phyloP scores from a whole-genome alignment of 2,113 vertebrate genomes.

The Phyllopteryx taeniolatus region DNA sequence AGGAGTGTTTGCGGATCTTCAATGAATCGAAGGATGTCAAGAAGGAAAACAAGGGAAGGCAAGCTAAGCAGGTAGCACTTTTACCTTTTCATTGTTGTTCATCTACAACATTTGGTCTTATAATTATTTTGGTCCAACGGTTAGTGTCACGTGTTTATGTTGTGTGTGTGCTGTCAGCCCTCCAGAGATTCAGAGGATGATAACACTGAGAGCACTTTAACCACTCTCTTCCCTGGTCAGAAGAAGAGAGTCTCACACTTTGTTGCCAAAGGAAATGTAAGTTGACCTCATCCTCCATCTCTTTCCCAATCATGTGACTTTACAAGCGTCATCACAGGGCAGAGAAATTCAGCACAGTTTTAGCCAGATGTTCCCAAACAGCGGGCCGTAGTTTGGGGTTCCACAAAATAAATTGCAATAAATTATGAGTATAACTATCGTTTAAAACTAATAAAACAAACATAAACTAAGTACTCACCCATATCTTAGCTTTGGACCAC shows the following conservation, averaged over 20 bases:
- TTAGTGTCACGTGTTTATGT: background rate
- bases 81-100: background rate
- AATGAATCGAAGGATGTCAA: slow-evolving; percentile 93
- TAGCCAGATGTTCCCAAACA: no score
- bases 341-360: no score
- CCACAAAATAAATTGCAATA: background rate
- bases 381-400: no score
- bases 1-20: slow-evolving; percentile 95
- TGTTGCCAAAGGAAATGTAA: slow-evolving; percentile 82
- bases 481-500: no score
- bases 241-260: slow-evolving; percentile 94
- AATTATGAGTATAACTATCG: background rate
- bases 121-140: background rate
- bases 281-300: slow-evolving; percentile 34
- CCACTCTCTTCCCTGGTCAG: slow-evolving; percentile 87
- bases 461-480: no score
- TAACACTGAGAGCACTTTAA: slow-evolving; percentile 75
- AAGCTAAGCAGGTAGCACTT: slow-evolving; percentile 83
- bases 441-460: no score
- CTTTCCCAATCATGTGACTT: background rate
- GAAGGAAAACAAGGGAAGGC: slow-evolving; percentile 89
- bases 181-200: slow-evolving; percentile 71
- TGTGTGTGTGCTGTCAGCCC: slow-evolving; percentile 48
- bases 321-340: no score
- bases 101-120: background rate